Evolutionary conservation across 1,140 invertebrate genomes (phyloP).

Genomic region (Augochlora pura): DNA sequence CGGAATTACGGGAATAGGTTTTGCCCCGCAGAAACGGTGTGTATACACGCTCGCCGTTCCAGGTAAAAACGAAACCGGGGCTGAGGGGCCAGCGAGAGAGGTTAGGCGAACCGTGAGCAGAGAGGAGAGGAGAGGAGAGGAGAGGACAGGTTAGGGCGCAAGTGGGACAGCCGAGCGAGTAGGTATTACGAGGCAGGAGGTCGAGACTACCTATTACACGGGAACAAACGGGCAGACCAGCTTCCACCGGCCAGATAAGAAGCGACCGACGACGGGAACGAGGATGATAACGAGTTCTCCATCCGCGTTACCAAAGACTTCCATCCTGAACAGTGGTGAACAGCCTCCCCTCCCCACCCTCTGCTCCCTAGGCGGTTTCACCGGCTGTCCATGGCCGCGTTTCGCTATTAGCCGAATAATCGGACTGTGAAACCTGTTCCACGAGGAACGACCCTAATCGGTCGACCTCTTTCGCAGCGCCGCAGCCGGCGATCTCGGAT

Average conservation of each 20-base stretch:
- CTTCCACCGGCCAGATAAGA: constrained; percentile 46
- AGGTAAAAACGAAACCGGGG: constrained; percentile 1
- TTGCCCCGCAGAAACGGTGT: neutral
- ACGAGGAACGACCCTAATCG: neutral
- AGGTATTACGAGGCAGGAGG: constrained; percentile 41
- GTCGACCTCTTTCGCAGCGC: neutral
- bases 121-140: neutral
- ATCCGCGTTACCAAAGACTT: constrained; percentile 41
- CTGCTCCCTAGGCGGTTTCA: too few species aligned
- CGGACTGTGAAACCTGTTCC: constrained; percentile 27
- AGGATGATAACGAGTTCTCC: constrained; percentile 44
- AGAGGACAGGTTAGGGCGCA: constrained; percentile 29
- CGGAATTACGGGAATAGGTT: constrained; percentile 25
- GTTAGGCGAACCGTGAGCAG: too few species aligned
- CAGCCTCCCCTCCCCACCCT: too few species aligned
- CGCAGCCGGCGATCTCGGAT: too few species aligned
- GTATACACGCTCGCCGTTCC: neutral
- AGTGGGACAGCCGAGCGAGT: constrained; percentile 46
- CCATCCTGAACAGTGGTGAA: neutral
- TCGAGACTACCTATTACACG: constrained; percentile 48
- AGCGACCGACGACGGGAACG: constrained; percentile 36
- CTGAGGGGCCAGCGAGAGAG: too few species aligned
- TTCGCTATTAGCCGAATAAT: constrained; percentile 30
- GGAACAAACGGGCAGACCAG: constrained; percentile 49
- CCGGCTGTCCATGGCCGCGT: neutral